These are phyloP conservation scores for Exephanes ischioxanthus DNA, from an alignment of 2,888 invertebrate species.

Conservation along the genomic window DNA sequence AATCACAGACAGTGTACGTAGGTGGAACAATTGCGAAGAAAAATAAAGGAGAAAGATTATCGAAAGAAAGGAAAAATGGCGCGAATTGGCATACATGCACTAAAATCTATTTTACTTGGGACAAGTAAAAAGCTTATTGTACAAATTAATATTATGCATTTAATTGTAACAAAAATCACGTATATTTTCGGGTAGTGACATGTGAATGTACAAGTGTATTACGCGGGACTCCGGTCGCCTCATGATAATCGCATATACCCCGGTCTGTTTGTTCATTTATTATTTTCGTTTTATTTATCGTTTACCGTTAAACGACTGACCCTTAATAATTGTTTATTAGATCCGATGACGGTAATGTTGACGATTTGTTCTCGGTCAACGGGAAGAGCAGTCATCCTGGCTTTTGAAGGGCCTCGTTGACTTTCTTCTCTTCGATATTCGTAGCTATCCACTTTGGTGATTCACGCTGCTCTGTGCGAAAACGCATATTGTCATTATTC, in stretches of 20 bases:
- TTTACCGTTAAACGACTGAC: constrained; percentile 8
- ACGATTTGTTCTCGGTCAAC: constrained; percentile 7
- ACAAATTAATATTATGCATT: constrained; percentile 80
- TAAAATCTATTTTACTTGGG: constrained; percentile 73
- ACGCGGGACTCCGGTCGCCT: constrained; percentile 58
- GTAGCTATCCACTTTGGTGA: constrained; percentile 61
- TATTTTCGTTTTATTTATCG: constrained; percentile 9
- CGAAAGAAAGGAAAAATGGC: constrained; percentile 4
- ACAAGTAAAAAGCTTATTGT: constrained; percentile 77
- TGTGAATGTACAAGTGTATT: constrained; percentile 78
- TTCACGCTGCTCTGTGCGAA: constrained; percentile 44
- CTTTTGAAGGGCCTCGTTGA: constrained; percentile 19
- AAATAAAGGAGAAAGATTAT: constrained; percentile 45
- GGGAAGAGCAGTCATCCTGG: constrained; percentile 11
- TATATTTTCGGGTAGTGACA: constrained; percentile 75
- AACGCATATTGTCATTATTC: constrained; percentile 6
- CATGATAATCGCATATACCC: constrained; percentile 32
- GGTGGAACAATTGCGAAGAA: constrained; percentile 74
- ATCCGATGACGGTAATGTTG: constrained; percentile 11
- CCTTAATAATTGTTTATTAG: background rate
- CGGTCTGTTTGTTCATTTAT: constrained; percentile 7
- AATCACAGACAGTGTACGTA: constrained; percentile 81
- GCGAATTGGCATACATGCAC: constrained; percentile 63
- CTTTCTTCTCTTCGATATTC: constrained; percentile 24
- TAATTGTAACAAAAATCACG: constrained; percentile 76